phyloP scores from a whole-genome alignment of 2,113 vertebrate genomes.

The Rhinolophus sinicus region DNA sequence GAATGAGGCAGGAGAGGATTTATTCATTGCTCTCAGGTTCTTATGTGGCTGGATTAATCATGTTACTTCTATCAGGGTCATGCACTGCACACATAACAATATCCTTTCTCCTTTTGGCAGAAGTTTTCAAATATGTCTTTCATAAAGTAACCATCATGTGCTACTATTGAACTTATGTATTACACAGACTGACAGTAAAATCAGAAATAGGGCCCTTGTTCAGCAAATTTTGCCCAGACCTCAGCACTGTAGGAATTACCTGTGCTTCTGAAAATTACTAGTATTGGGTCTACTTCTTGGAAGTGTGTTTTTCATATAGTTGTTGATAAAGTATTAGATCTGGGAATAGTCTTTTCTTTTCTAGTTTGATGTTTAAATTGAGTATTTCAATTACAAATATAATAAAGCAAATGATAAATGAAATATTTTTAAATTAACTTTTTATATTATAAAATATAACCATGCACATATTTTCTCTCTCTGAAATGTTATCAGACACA shows the following conservation, averaged over 20 bases:
- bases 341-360: not conserved
- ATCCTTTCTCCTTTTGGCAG: not conserved
- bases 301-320: not conserved
- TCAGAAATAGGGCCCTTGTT: not conserved
- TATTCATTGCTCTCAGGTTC: not conserved
- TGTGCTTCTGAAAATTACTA: not conserved
- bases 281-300: not conserved
- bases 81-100: not conserved
- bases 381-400: not conserved
- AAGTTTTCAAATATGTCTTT: not conserved
- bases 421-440: not conserved
- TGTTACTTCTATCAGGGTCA: not conserved
- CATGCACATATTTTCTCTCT: not conserved
- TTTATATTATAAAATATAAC: not conserved
- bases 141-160: not conserved
- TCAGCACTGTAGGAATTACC: conserved; percentile 33
- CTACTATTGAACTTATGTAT: not conserved
- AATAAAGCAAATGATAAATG: not conserved
- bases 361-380: not conserved
- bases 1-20: not conserved
- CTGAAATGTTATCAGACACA: not conserved
- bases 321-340: not conserved
- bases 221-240: not conserved
- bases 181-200: not conserved
- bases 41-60: not conserved